Evolutionary conservation across 2,113 vertebrate genomes (phyloP).

Genomic region (Phaethon lepturus): DNA sequence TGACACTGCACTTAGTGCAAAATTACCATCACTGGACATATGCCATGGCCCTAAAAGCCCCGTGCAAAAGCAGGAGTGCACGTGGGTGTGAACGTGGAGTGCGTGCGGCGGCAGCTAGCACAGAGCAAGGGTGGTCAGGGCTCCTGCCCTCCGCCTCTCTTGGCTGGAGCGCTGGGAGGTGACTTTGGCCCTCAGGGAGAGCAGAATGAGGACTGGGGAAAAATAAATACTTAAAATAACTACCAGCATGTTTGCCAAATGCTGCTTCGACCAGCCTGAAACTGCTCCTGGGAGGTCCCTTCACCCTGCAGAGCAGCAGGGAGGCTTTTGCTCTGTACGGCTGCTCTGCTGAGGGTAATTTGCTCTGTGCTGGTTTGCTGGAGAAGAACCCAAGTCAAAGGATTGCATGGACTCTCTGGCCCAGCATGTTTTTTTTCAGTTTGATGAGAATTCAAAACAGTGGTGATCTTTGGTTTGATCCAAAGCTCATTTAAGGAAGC

Average conservation of each 20-base stretch:
- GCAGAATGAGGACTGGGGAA: not conserved
- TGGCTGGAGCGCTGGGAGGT: not conserved
- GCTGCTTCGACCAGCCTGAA: not conserved
- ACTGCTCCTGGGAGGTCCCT: not conserved
- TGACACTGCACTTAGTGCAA: not conserved
- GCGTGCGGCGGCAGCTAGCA: not conserved
- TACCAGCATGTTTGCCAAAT: not conserved
- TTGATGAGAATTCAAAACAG: not conserved
- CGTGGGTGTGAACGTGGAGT: fast-evolving
- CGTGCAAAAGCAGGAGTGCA: not conserved
- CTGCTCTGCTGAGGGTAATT: not conserved
- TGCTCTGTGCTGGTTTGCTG: not conserved
- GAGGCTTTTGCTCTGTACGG: not conserved
- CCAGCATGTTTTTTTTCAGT: not conserved
- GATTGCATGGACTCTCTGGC: not conserved
- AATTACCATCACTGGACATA: not conserved
- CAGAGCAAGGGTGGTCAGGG: not conserved
- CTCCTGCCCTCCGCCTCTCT: fast-evolving
- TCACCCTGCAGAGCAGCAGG: not conserved
- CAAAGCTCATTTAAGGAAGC: not conserved
- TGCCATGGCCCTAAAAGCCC: not conserved
- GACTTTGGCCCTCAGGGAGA: not conserved
- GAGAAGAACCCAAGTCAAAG: not conserved
- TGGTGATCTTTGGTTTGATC: not conserved
- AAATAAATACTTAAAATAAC: not conserved